phyloP scores from a whole-genome alignment of 2,797 vertebrate species.

The Pangasius djambal region DNA sequence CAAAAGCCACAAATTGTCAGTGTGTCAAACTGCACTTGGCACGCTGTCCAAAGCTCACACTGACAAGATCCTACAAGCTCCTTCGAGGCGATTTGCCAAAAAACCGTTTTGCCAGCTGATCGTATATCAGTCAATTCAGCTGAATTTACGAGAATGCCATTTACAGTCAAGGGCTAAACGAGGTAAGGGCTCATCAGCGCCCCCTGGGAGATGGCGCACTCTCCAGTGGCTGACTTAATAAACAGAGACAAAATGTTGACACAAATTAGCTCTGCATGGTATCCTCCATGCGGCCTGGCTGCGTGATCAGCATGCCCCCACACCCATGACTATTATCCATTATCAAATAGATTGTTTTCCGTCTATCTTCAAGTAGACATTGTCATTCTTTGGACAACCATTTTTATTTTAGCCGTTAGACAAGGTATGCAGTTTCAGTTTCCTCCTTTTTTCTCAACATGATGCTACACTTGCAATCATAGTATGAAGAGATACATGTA shows the following conservation, averaged over 20 bases:
- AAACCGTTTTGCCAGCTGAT: conserved; percentile 7
- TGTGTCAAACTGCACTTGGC: conserved; percentile 45
- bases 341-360: background rate
- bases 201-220: background rate
- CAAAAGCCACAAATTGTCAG: conserved; percentile 54
- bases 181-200: conserved; percentile 1
- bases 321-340: conserved; percentile 16
- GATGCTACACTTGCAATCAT: background rate
- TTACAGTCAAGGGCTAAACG: conserved; percentile 3
- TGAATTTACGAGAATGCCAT: background rate
- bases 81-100: conserved; percentile 16
- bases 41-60: conserved; percentile 6
- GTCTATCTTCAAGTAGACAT: background rate
- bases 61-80: conserved; percentile 42
- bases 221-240: background rate
- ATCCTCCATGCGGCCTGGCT: background rate
- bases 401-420: background rate
- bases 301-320: conserved; percentile 28
- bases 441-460: background rate
- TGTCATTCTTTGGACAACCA: background rate
- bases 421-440: background rate
- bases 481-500: background rate
- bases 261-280: background rate
- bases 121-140: conserved; percentile 13
- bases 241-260: background rate